Percentiles rank a stretch among this genome's conserved stretches.
phyloP scores from a whole-genome alignment of 2,113 vertebrate genomes.

The Vanacampus margaritifer region DNA sequence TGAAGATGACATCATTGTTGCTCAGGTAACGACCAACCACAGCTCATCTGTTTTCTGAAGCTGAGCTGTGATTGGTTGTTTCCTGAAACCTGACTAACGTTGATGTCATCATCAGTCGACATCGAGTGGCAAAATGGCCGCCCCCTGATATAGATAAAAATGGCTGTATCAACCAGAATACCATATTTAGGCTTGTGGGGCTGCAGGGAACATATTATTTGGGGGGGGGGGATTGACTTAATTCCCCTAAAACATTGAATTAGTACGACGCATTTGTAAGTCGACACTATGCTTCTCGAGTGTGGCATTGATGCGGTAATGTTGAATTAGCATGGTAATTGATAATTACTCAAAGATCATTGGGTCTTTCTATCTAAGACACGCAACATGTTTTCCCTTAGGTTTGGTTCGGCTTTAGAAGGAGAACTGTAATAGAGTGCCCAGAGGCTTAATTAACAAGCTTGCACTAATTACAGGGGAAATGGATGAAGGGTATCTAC shows the following conservation, averaged over 20 bases:
- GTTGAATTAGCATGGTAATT: conserved; percentile 71
- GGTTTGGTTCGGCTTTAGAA: conserved; percentile 69
- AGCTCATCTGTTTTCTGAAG: no score
- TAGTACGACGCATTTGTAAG: conserved; percentile 1
- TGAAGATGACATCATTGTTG: no score
- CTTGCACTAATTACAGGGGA: conserved; percentile 60
- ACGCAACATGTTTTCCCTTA: conserved; percentile 66
- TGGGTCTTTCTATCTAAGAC: conserved; percentile 62
- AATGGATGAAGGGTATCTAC: conserved; percentile 33
- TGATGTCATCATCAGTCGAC: no score
- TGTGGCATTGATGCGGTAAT: conserved; percentile 44
- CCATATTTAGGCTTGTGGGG: no score
- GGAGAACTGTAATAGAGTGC: conserved; percentile 66
- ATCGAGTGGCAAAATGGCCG: no score
- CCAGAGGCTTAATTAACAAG: conserved; percentile 70
- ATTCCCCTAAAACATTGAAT: not conserved
- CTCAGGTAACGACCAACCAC: no score
- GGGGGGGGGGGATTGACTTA: no score
- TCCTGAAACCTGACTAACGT: no score
- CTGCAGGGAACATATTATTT: no score
- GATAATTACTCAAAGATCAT: conserved; percentile 73
- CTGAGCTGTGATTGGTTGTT: no score
- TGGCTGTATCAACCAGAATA: no score
- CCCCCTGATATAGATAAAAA: no score
- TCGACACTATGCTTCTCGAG: conserved; percentile 15